Percentiles rank a stretch among this genome's conserved stretches.
These are phyloP conservation scores for Tamandua tetradactyla DNA, from an alignment of 2,797 vertebrate genomes.

Conservation along the genomic window DNA sequence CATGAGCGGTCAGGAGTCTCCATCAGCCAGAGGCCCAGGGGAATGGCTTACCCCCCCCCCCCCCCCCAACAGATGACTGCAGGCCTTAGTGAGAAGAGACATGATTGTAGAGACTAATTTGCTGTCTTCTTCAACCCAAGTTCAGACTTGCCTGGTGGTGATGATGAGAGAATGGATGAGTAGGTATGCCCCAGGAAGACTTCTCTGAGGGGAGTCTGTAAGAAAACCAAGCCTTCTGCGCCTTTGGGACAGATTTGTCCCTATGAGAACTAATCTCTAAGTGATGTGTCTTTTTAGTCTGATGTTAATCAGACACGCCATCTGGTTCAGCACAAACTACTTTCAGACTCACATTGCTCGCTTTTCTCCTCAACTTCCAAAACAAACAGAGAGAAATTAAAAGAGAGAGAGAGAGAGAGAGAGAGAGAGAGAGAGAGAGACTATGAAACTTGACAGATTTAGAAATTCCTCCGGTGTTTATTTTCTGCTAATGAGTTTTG, in stretches of 20 bases:
- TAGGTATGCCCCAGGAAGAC: not conserved
- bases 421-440: not conserved
- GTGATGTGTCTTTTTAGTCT: slow-evolving; percentile 59
- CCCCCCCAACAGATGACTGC: no score
- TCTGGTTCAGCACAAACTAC: slow-evolving; percentile 70
- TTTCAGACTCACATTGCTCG: slow-evolving; percentile 43
- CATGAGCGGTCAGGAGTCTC: not conserved
- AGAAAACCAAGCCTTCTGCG: slow-evolving; percentile 37
- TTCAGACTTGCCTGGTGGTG: slow-evolving; percentile 8
- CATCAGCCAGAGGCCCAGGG: not conserved
- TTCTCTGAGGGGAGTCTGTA: slow-evolving; percentile 19
- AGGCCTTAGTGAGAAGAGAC: not conserved
- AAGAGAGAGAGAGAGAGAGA: not conserved
- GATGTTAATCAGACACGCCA: slow-evolving; percentile 63
- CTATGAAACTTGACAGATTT: not conserved
- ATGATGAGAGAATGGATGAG: not conserved
- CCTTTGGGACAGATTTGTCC: slow-evolving; percentile 53
- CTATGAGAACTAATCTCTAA: slow-evolving; percentile 60
- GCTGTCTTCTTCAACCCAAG: not conserved
- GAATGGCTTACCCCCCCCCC: not conserved
- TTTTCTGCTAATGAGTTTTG: slow-evolving; percentile 11
- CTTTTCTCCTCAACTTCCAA: slow-evolving; percentile 47
- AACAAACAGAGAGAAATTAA: not conserved
- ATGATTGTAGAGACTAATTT: slow-evolving; percentile 21
- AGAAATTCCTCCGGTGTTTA: not conserved